phyloP scores from a whole-genome alignment of 2,797 vertebrate genomes.

The Aplochiton taeniatus region DNA sequence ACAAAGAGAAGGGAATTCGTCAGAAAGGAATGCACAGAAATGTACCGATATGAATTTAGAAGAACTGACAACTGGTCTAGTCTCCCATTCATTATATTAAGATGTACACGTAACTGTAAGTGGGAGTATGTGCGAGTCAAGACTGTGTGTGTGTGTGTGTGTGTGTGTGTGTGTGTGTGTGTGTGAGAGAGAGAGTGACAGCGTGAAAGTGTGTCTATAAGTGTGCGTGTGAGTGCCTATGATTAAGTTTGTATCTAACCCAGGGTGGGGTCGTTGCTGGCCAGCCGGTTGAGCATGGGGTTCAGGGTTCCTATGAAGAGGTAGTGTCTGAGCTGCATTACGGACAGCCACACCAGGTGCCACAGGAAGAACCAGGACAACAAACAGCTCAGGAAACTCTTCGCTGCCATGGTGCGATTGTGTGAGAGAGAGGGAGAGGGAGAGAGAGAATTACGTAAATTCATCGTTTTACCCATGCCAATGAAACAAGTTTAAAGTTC shows the following conservation, averaged over 20 bases:
- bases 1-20: background rate
- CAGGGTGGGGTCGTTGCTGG: conserved; percentile 43
- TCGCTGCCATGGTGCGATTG: conserved; percentile 24
- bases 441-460: background rate
- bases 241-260: conserved; percentile 47
- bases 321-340: conserved; percentile 87
- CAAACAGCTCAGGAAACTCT: conserved; percentile 72
- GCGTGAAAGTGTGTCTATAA: background rate
- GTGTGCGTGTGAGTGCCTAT: background rate
- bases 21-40: too few relatives aligned
- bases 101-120: too few relatives aligned
- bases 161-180: too few relatives aligned
- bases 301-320: conserved; percentile 90
- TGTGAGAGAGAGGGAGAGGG: background rate
- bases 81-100: too few relatives aligned
- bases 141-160: too few relatives aligned
- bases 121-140: too few relatives aligned
- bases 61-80: too few relatives aligned
- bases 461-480: too few relatives aligned
- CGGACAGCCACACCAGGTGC: conserved; percentile 85
- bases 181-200: too few relatives aligned
- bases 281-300: conserved; percentile 77
- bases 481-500: too few relatives aligned
- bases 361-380: conserved; percentile 81
- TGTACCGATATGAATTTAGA: too few relatives aligned